Base-by-base conservation (phyloP, 2,888 invertebrate species). In the Ptychoptera contaminata region DNA sequence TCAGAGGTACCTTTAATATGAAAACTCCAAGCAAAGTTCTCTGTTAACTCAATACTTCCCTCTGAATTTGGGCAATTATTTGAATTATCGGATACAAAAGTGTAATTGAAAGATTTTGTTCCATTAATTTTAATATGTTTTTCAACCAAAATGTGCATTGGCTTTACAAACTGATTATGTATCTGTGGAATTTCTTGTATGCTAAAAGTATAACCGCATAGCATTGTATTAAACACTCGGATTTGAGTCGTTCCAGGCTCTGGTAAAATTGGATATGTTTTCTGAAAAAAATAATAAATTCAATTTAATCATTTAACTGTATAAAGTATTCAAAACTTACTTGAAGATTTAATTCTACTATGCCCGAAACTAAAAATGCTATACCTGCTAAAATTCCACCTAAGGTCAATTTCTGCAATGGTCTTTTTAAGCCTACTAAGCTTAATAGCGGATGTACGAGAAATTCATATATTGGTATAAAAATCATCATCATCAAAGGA, bases 351-450 rank as follows among this genome's bases (percentile, higher is more conserved):
- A 87, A 57, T 62, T 92, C 87, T 1, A 96, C 76, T 11, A 86
- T 57, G 3, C 82, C 93, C 1, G 96, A 91, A 31, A 88, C 69
- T 11, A 84, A 66, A 59, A 97, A 98, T 0, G 97, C 80, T 1
- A 76, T 47, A 0, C 84, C 82, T 1, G 92, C 90, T 1, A 98
- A 60, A 16, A 90, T 56, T 37, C 96, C 93, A 7, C 97, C 97
- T 55, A 79, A 71, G 1, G 82, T 78, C 69, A 98, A 79, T 60
- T 88, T 82, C 57, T 90, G 86, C 43, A 94, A 67, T 0, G 94
- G 91, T 44, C 70, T 72, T 16, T 84, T 63, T 1, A 86, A 56
- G 44, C 70, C 72, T 46, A 82, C 69, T 64, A 81, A 81, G 2
- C 71, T 71, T 44, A 92, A 62, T 0, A 79, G 58, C 0, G 93